These are phyloP conservation scores for Gobiocypris rarus DNA, from an alignment of 2,113 vertebrate genomes.

Conservation along the genomic window DNA sequence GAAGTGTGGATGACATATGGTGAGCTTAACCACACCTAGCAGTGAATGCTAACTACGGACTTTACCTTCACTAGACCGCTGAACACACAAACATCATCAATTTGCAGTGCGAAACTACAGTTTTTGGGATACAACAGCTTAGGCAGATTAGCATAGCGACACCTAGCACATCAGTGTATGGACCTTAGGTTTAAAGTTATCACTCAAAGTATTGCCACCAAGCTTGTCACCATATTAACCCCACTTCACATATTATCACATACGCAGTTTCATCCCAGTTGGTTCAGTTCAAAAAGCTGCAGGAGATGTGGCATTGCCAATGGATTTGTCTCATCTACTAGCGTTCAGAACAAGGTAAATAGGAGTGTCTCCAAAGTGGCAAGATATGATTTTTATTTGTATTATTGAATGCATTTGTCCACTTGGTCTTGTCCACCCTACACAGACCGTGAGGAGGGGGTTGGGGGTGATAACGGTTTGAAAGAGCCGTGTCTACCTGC, in stretches of 20 bases:
- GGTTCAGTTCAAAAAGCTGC: background rate
- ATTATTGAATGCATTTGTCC: slow-evolving; percentile 8
- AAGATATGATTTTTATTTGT: background rate
- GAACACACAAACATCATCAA: background rate
- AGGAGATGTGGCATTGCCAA: slow-evolving; percentile 13
- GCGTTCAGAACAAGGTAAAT: slow-evolving; percentile 37
- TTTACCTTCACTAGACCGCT: slow-evolving; percentile 53
- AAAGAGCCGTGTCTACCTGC: slow-evolving; percentile 57
- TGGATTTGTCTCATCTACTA: slow-evolving; percentile 47
- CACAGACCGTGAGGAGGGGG: slow-evolving; percentile 11
- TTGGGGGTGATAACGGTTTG: slow-evolving; percentile 36
- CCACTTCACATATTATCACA: slow-evolving; percentile 26
- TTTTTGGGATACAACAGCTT: background rate
- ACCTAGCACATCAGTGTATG: background rate
- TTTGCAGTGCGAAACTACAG: background rate
- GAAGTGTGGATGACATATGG: slow-evolving; percentile 58
- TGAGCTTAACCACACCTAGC: slow-evolving; percentile 54
- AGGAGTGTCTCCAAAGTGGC: background rate
- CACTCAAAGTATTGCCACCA: background rate
- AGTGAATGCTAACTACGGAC: slow-evolving; percentile 51
- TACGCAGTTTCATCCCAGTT: background rate
- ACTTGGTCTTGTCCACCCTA: slow-evolving; percentile 37
- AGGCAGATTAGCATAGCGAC: background rate
- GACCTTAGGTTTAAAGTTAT: background rate
- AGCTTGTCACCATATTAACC: background rate